Evolutionary conservation across 2,113 vertebrate genomes (phyloP).

Genomic region (Elephantulus edwardii): DNA sequence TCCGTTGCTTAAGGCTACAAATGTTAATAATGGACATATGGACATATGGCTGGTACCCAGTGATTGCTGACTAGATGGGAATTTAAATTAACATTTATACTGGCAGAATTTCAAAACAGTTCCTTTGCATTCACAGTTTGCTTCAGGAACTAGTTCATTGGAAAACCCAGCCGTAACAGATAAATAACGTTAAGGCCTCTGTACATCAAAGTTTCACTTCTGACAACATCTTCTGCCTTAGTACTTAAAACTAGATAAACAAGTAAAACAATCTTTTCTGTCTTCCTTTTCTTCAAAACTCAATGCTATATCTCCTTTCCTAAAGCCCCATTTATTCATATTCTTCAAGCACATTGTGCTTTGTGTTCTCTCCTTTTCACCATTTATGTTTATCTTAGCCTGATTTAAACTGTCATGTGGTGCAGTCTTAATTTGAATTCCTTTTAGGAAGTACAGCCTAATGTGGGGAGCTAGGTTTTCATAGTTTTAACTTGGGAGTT

Average conservation of each 20-base stretch:
- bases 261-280: neutral
- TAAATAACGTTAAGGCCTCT: neutral
- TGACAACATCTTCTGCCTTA: neutral
- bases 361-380: neutral
- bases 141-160: slow-evolving; percentile 4
- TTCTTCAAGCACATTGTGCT: neutral
- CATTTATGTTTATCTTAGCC: neutral
- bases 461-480: neutral
- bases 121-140: neutral
- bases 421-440: neutral
- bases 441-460: neutral
- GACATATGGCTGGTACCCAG: neutral
- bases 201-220: neutral
- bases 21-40: neutral
- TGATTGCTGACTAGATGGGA: neutral
- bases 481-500: neutral
- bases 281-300: neutral
- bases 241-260: neutral
- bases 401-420: neutral
- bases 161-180: neutral
- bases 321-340: neutral
- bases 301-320: neutral
- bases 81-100: neutral
- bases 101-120: slow-evolving; percentile 6
- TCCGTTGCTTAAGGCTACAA: neutral